phyloP scores from a whole-genome alignment of 1,140 invertebrate species.

The Anoplolepis gracilipes region DNA sequence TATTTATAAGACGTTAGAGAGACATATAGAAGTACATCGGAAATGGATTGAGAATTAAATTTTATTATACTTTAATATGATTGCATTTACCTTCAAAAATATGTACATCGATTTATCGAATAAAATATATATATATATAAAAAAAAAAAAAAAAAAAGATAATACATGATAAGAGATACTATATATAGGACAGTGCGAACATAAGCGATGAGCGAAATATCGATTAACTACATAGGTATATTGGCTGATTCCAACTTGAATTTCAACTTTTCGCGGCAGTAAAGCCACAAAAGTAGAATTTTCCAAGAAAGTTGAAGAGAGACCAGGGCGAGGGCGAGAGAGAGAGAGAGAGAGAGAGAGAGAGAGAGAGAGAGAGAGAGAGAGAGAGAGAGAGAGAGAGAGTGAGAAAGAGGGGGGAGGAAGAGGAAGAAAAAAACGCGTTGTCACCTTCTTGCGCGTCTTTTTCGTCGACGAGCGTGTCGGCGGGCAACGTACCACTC shows the following conservation, averaged over 20 bases:
- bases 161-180: background rate
- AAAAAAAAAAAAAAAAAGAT: too few species aligned
- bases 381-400: too few species aligned
- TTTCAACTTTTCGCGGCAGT: constrained; percentile 2
- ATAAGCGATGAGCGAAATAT: background rate
- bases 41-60: background rate
- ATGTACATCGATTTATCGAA: constrained; percentile 4
- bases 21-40: background rate
- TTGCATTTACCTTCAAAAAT: background rate
- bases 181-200: background rate
- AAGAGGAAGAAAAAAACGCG: background rate
- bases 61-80: background rate
- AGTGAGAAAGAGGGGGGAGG: too few species aligned
- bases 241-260: background rate
- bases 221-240: background rate
- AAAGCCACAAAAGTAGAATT: background rate
- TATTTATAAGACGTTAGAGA: background rate
- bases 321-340: background rate
- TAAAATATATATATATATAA: too few species aligned
- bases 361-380: too few species aligned
- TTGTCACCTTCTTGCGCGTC: constrained; percentile 19
- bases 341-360: too few species aligned
- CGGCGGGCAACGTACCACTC: constrained; percentile 56
- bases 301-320: background rate
- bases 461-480: constrained; percentile 53